phyloP scores from a whole-genome alignment of 2,888 invertebrate genomes.

The Heteromyza rotundicornis region DNA sequence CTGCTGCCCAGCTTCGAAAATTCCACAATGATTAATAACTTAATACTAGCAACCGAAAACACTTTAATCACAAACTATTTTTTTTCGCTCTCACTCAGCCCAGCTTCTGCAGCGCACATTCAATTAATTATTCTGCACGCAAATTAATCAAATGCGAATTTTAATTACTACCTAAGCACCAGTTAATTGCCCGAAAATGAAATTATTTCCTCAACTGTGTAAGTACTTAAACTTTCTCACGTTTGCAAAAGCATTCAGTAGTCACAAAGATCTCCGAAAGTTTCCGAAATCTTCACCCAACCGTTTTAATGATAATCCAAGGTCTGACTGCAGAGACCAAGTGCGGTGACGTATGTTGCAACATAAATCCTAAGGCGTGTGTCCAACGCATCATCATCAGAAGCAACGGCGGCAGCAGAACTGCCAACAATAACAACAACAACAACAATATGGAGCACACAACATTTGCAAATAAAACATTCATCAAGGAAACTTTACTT shows the following conservation, averaged over 20 bases:
- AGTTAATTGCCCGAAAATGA: background rate
- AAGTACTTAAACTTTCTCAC: constrained; percentile 2
- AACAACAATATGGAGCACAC: constrained; percentile 4
- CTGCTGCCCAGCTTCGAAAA: background rate
- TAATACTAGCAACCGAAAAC: background rate
- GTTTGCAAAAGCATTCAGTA: background rate
- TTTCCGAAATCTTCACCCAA: background rate
- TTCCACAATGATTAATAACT: background rate
- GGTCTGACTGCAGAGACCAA: constrained; percentile 2
- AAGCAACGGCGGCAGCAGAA: background rate
- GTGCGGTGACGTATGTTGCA: background rate
- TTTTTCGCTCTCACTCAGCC: background rate
- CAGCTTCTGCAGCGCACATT: background rate
- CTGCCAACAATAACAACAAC: constrained; percentile 27
- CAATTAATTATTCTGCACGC: background rate
- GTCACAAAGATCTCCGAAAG: no score
- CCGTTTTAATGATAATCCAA: constrained; percentile 7
- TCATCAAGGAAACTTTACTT: background rate
- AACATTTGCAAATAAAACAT: constrained; percentile 1
- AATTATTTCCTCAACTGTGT: no score
- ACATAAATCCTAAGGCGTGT: background rate
- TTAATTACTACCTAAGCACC: background rate
- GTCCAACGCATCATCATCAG: background rate
- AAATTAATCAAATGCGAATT: background rate
- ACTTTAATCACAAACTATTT: no score